A percentile compares a stretch with the other conserved stretches of the same genome.
Evolutionary conservation across 2,888 invertebrate species (phyloP).

Genomic region (Beris morrisii): DNA sequence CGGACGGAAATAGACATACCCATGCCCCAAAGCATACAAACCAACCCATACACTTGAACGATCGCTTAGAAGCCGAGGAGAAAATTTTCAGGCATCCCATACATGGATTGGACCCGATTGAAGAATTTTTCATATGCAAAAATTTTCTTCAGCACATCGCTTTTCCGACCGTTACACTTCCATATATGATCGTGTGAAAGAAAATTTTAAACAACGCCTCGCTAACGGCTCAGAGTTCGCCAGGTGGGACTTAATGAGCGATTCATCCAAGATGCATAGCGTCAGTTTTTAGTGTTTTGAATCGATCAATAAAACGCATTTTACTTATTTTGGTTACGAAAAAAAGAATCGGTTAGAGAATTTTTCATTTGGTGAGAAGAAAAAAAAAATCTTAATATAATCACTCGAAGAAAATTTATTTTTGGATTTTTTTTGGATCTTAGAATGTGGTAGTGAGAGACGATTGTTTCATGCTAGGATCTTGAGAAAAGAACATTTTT

Average conservation of each 20-base stretch:
- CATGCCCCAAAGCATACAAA: too few species aligned
- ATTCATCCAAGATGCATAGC: slow-evolving; percentile 28
- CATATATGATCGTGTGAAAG: slow-evolving; percentile 40
- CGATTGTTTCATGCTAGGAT: too few species aligned
- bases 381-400: slow-evolving; percentile 22
- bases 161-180: slow-evolving; percentile 36
- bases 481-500: too few species aligned
- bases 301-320: slow-evolving; percentile 13
- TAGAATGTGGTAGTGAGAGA: slow-evolving; percentile 14
- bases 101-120: slow-evolving; percentile 52
- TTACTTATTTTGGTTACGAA: slow-evolving; percentile 23
- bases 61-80: slow-evolving; percentile 10
- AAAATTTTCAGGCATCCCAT: slow-evolving; percentile 50
- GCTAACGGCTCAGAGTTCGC: neutral
- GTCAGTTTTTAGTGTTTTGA: neutral
- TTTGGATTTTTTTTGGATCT: slow-evolving; percentile 22
- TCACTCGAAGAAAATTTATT: slow-evolving; percentile 21
- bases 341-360: neutral
- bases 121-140: slow-evolving; percentile 36
- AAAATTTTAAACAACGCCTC: slow-evolving; percentile 11
- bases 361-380: neutral
- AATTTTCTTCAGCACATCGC: slow-evolving; percentile 24
- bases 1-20: slow-evolving; percentile 39
- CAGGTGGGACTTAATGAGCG: slow-evolving; percentile 28
- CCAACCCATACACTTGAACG: slow-evolving; percentile 2